Conservation (phyloP, 2,113 vertebrate species). For the Microcebus griseorufus region DNA sequence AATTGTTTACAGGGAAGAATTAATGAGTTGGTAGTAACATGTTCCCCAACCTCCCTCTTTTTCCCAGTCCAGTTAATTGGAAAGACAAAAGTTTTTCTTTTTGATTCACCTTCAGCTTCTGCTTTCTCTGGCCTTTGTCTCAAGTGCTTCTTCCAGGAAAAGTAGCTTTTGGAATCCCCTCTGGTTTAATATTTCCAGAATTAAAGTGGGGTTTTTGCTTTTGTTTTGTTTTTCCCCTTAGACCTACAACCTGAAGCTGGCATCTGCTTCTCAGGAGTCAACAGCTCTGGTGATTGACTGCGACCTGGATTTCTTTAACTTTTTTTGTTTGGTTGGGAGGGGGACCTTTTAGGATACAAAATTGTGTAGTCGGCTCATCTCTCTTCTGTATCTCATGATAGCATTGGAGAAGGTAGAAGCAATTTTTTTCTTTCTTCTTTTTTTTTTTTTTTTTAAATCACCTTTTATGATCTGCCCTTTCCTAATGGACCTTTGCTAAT, state of each 20-base stretch:
- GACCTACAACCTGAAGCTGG: not conserved
- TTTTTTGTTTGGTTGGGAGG: not conserved
- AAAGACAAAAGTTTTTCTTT: constrained; percentile 77
- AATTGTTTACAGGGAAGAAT: constrained; percentile 86
- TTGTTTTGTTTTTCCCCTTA: not conserved
- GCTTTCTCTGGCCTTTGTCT: constrained; percentile 68
- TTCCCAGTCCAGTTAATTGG: constrained; percentile 76
- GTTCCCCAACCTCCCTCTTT: constrained; percentile 38
- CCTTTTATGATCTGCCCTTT: constrained; percentile 36
- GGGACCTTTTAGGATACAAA: not conserved
- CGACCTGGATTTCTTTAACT: constrained; percentile 29
- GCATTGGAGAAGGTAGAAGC: not conserved
- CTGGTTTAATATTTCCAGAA: constrained; percentile 34
- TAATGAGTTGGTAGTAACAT: constrained; percentile 81
- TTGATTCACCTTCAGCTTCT: constrained; percentile 70
- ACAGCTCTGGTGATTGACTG: not conserved
- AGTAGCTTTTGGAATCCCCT: constrained; percentile 58
- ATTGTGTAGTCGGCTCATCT: not conserved
- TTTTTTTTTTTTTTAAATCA: not conserved
- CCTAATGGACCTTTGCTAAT: constrained; percentile 32
- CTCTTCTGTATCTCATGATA: not conserved
- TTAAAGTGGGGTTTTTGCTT: not conserved
- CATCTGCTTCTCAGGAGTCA: constrained; percentile 12
- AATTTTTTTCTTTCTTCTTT: not conserved
- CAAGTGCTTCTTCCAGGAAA: constrained; percentile 59